Conservation (phyloP, 2,888 invertebrate genomes). For the Nymphalis polychloros region DNA sequence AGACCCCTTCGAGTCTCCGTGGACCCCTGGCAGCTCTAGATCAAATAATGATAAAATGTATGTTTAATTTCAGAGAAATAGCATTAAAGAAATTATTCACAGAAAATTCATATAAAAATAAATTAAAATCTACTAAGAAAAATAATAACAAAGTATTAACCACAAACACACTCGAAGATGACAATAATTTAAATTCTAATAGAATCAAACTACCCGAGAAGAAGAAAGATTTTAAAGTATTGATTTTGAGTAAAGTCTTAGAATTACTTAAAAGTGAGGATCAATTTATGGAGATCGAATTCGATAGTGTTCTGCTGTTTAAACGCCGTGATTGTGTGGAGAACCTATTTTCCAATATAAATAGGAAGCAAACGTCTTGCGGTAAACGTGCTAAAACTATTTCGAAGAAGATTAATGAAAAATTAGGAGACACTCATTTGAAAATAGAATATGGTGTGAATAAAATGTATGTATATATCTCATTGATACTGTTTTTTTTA, state of each 20-base stretch:
- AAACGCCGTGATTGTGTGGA: slow-evolving; percentile 3
- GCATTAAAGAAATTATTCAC: neutral
- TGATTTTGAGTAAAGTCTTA: slow-evolving; percentile 1
- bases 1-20: too few relatives aligned
- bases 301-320: neutral
- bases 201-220: neutral
- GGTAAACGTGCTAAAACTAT: neutral
- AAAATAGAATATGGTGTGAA: neutral
- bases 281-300: neutral
- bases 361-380: neutral
- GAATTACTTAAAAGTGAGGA: slow-evolving; percentile 4
- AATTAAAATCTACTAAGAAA: neutral
- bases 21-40: neutral
- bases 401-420: neutral
- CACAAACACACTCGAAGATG: neutral
- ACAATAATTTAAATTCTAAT: neutral
- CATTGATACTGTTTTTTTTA: too few relatives aligned
- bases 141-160: neutral
- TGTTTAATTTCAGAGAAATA: slow-evolving; percentile 7
- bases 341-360: neutral
- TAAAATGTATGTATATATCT: neutral
- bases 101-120: too few relatives aligned
- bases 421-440: neutral
- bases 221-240: neutral
- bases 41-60: neutral